Evolutionary conservation across 2,113 vertebrate genomes (phyloP), one percentile per base, ranked within the genome.

Genomic region (Phocoena sinus): DNA sequence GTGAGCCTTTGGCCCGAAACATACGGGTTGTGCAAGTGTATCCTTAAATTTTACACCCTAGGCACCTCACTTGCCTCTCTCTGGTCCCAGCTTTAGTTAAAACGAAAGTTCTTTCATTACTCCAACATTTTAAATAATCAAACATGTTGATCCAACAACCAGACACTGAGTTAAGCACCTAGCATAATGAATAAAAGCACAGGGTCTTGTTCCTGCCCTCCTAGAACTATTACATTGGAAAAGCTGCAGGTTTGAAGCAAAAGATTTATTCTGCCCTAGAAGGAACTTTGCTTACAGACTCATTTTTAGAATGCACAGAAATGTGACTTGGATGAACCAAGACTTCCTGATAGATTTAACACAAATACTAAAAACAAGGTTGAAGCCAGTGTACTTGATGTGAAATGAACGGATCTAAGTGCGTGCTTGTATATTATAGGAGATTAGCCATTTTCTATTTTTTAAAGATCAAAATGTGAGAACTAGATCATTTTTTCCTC

Each of bases 401-500:
- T 2, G n/a, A 60, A 89, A 73, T 65, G 8, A 77, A 76, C 1
- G 56, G 65, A 7, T 26, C 33, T 36, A 58, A 94, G 44, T 8
- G 12, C 74, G 62, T 26, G 53, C 53, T 56, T 56, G 33, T 17
- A 67, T 2, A 33, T 31, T 60, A 71, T 1, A 73, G 20, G n/a
- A 94, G 25, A 71, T 76, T 44, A 41, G 28, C 44, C 80, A 68
- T 92, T 97, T 70, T 90, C 33, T 17, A 41, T 73, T 91, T 90
- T 94, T 23, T 8, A 41, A 62, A 18, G 58, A 88, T 68, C 21
- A 73, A 63, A 97, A 91, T 60, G 62, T 91, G 58, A 96, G 67
- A 70, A 53, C 84, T 25, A 91, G 50, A 82, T 96, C 38, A 67
- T 56, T 74, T 88, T 85, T 50, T 28, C 63, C 38, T 63, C n/a